Percentiles rank a stretch among this genome's conserved stretches.
Evolutionary conservation across 2,888 invertebrate species (phyloP).

Genomic region (Heliconius sara): DNA sequence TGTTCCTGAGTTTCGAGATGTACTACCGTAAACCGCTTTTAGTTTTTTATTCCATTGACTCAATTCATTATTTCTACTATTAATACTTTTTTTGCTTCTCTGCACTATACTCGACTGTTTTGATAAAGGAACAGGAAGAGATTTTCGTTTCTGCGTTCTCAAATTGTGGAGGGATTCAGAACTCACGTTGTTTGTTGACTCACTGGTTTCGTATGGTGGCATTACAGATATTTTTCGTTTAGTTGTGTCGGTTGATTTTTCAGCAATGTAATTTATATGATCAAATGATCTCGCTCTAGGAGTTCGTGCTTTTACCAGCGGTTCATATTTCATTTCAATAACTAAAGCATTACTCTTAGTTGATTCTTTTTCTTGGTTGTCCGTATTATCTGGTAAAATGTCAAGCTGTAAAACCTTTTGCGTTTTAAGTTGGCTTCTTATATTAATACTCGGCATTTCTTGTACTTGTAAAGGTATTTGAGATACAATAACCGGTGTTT

Average conservation of each 20-base stretch:
- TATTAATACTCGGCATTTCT: constrained; percentile 80
- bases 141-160: constrained; percentile 55
- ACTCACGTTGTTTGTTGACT: constrained; percentile 65
- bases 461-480: constrained; percentile 68
- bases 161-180: constrained; percentile 55
- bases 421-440: constrained; percentile 76
- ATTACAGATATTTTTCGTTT: constrained; percentile 68
- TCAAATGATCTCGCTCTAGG: constrained; percentile 35
- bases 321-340: constrained; percentile 61
- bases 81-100: constrained; percentile 40
- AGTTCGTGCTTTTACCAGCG: constrained; percentile 28
- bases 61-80: constrained; percentile 57
- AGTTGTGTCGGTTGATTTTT: constrained; percentile 13
- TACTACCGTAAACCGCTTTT: constrained; percentile 65
- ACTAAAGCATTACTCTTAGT: constrained; percentile 66
- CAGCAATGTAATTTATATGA: constrained; percentile 27
- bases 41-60: constrained; percentile 74
- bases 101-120: constrained; percentile 12
- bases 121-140: constrained; percentile 42
- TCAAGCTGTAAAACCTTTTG: constrained; percentile 80
- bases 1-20: constrained; percentile 52
- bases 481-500: constrained; percentile 42
- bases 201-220: constrained; percentile 70
- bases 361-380: constrained; percentile 47
- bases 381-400: constrained; percentile 69